phyloP scores from a whole-genome alignment of 1,140 invertebrate species.

The Ditylenchus dipsaci region DNA sequence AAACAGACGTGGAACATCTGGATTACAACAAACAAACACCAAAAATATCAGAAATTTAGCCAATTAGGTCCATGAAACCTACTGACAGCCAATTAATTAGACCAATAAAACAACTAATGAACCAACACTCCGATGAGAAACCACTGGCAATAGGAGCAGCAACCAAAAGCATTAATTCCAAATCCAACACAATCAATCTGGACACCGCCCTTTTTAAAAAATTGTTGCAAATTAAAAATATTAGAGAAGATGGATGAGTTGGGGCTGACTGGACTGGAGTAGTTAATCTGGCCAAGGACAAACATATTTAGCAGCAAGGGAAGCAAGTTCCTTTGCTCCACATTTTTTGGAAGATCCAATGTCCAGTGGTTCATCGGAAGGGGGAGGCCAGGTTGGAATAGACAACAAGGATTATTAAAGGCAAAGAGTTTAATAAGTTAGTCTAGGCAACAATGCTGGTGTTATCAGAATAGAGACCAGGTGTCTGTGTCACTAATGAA shows the following conservation, averaged over 20 bases:
- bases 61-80: no score
- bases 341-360: no score
- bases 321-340: background rate
- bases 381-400: background rate
- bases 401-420: background rate
- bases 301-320: background rate
- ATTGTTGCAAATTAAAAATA: constrained; percentile 7
- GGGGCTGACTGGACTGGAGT: background rate
- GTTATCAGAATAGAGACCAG: no score
- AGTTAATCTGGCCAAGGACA: background rate
- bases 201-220: background rate
- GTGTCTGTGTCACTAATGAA: no score
- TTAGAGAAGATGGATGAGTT: constrained; percentile 3
- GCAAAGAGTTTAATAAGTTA: no score
- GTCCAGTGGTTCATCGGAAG: background rate
- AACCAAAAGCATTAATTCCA: background rate
- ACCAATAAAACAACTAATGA: no score
- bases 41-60: no score
- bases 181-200: constrained; percentile 1
- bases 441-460: no score
- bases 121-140: no score
- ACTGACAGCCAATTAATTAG: no score
- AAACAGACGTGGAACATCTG: constrained; percentile 46
- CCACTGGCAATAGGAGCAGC: no score
- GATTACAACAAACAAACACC: background rate